Evolutionary conservation across 2,113 vertebrate genomes (phyloP).

Genomic region (Porphyrio hochstetteri): DNA sequence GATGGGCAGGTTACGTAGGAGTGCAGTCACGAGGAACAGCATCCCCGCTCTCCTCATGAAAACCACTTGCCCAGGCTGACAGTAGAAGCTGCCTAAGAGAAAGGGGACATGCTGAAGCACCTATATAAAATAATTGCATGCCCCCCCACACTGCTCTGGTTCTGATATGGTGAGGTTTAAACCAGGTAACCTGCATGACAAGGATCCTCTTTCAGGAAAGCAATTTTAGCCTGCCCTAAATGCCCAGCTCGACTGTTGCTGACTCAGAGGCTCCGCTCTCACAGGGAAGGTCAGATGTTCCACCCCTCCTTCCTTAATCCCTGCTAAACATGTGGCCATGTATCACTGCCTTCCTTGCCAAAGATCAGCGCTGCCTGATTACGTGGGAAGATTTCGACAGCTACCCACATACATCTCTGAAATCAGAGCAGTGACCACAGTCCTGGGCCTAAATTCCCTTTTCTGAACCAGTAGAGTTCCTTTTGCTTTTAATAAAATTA

Average conservation of each 20-base stretch:
- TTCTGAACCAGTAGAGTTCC: neutral
- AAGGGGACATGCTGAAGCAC: neutral
- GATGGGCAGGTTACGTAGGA: neutral
- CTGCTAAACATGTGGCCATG: fast-evolving
- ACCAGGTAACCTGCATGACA: neutral
- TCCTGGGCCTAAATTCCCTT: neutral
- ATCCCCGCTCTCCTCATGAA: neutral
- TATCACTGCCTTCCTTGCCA: neutral
- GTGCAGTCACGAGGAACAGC: neutral
- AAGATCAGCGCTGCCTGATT: neutral
- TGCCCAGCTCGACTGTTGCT: neutral
- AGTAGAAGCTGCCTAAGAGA: neutral
- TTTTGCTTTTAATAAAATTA: neutral
- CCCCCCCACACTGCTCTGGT: fast-evolving
- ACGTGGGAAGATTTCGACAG: neutral
- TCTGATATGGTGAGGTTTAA: neutral
- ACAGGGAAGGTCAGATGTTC: neutral
- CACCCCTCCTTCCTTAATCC: neutral
- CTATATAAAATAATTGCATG: fast-evolving
- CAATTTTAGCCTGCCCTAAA: neutral
- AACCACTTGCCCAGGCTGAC: neutral
- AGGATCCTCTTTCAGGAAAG: neutral
- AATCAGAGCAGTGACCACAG: neutral
- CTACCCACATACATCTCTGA: neutral
- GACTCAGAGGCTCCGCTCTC: neutral